These are phyloP conservation scores for Eudyptes chrysolophus DNA, from an alignment of 2,113 vertebrate species.

Conservation along the genomic window DNA sequence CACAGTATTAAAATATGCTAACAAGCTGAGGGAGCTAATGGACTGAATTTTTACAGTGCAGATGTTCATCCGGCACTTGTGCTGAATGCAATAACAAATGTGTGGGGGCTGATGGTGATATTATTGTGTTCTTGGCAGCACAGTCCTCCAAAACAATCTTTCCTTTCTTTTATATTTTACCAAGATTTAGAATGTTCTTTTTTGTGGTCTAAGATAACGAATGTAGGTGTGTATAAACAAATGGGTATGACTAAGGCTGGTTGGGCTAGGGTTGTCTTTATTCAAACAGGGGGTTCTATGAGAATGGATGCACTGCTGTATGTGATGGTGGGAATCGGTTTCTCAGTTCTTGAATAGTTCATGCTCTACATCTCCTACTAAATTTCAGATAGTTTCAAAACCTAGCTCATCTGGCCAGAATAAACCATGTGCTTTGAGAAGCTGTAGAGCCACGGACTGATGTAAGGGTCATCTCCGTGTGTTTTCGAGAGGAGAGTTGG, in stretches of 20 bases:
- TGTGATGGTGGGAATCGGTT: not conserved
- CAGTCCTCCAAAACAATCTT: not conserved
- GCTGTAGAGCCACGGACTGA: rapidly evolving
- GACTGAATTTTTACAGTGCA: constrained; percentile 57
- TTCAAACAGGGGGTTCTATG: not conserved
- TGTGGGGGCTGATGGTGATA: not conserved
- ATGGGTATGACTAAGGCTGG: not conserved
- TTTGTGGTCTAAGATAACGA: not conserved
- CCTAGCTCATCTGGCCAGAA: not conserved
- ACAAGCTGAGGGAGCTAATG: constrained; percentile 72
- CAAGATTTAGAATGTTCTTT: constrained; percentile 14
- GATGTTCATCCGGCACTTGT: constrained; percentile 60
- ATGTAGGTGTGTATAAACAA: not conserved
- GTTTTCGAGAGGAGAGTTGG: not conserved
- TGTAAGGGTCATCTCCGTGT: not conserved
- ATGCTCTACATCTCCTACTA: not conserved
- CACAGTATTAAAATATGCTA: constrained; percentile 74
- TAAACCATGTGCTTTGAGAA: not conserved
- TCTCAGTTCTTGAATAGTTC: not conserved
- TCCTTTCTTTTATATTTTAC: not conserved
- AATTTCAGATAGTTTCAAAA: not conserved
- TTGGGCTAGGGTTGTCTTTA: not conserved
- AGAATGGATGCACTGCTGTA: rapidly evolving
- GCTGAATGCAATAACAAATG: constrained; percentile 17
- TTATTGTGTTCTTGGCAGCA: constrained; percentile 38